Percentiles rank a stretch among this genome's conserved stretches.
These are phyloP conservation scores for Hyalella azteca DNA, from an alignment of 2,888 invertebrate species.

Conservation along the genomic window DNA sequence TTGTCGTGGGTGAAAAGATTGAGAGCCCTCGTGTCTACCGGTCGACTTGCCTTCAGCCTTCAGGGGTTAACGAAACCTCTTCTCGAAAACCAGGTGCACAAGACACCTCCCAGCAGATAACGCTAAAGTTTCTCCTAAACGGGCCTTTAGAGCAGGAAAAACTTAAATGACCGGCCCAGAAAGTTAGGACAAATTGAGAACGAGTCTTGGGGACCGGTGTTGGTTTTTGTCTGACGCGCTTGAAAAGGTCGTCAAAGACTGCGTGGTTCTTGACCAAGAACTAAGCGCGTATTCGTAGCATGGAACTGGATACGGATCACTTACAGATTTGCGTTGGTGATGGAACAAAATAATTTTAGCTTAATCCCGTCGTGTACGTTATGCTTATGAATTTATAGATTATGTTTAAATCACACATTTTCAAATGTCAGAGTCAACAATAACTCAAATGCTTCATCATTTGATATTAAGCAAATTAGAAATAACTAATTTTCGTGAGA, in stretches of 20 bases:
- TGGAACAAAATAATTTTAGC: too few species aligned
- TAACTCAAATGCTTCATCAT: too few species aligned
- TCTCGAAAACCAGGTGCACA: background rate
- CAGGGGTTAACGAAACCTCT: background rate
- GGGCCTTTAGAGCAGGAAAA: constrained; percentile 28
- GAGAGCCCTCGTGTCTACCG: background rate
- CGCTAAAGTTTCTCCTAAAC: constrained; percentile 20
- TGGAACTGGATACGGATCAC: too few species aligned
- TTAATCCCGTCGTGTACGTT: too few species aligned
- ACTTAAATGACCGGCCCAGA: constrained; percentile 32
- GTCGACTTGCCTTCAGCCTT: background rate
- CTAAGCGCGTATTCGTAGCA: too few species aligned
- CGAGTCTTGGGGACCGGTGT: constrained; percentile 28
- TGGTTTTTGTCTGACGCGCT: constrained; percentile 22
- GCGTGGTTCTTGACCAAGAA: too few species aligned
- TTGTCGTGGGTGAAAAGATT: background rate
- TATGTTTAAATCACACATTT: too few species aligned
- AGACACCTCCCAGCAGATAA: constrained; percentile 31
- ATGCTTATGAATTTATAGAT: too few species aligned
- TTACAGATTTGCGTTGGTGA: too few species aligned
- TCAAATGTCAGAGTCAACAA: too few species aligned
- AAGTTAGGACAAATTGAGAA: constrained; percentile 35
- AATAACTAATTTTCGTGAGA: too few species aligned
- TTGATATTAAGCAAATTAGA: too few species aligned
- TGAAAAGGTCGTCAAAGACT: background rate